Conservation (phyloP, 2,888 invertebrate genomes). For the Phyto melanocephala region DNA sequence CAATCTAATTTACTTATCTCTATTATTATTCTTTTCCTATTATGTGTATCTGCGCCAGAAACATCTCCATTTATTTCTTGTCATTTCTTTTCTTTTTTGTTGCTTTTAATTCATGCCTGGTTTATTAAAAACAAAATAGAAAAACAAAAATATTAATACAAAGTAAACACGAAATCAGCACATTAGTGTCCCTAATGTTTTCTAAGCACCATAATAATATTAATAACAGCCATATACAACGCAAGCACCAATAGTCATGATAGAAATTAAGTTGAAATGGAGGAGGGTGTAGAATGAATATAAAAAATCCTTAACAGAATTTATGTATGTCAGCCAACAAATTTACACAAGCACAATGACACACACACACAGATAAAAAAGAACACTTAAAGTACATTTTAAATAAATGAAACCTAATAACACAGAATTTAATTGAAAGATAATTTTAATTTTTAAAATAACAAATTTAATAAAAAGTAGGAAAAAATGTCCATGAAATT, state of each 20-base stretch:
- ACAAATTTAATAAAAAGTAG: background rate
- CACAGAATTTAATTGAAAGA: background rate
- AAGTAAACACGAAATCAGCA: conserved; percentile 46
- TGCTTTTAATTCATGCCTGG: background rate
- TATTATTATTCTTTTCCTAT: background rate
- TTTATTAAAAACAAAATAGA: conserved; percentile 4
- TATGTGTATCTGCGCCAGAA: background rate
- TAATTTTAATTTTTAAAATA: background rate
- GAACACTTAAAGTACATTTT: too few species aligned
- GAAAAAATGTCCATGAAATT: background rate
- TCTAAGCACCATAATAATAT: background rate
- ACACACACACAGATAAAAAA: too few species aligned
- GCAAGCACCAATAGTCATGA: background rate
- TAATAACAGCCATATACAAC: conserved; percentile 1
- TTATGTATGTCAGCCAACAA: background rate
- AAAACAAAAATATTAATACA: conserved; percentile 13
- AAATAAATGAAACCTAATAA: background rate
- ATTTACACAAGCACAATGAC: background rate
- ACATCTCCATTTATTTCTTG: conserved; percentile 13
- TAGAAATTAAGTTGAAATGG: background rate
- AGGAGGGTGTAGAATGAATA: background rate
- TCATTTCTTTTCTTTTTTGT: background rate
- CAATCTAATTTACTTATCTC: conserved; percentile 22
- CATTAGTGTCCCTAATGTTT: conserved; percentile 45
- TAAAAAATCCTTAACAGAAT: background rate